A percentile compares a stretch with the other conserved stretches of the same genome.
Evolutionary conservation across 1,140 invertebrate species (phyloP).

Genomic region (Drosophila jambulina): DNA sequence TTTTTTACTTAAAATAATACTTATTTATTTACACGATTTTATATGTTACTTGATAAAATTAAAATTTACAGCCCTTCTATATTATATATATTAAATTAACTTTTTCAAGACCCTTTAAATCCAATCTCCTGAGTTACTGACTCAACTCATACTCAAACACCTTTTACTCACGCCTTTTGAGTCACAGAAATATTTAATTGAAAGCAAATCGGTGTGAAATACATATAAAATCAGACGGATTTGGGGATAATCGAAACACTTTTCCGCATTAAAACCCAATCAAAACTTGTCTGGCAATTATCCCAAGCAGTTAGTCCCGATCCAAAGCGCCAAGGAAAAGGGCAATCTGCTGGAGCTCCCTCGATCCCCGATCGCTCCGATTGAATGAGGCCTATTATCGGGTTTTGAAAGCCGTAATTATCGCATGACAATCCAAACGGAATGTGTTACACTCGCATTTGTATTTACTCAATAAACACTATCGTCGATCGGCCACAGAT

Average conservation of each 20-base stretch:
- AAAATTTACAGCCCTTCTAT: no score
- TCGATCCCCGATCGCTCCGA: slow-evolving; percentile 4
- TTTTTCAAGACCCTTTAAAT: background rate
- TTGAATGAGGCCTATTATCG: slow-evolving; percentile 80
- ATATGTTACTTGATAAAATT: no score
- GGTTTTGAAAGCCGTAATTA: slow-evolving; percentile 79
- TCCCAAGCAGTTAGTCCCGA: slow-evolving; percentile 8
- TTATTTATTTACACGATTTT: no score
- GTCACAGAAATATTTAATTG: background rate
- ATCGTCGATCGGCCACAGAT: slow-evolving; percentile 42
- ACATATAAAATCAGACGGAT: background rate
- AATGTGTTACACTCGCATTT: slow-evolving; percentile 54
- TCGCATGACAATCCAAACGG: slow-evolving; percentile 76
- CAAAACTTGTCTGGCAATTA: slow-evolving; percentile 68
- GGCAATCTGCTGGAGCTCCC: slow-evolving; percentile 49
- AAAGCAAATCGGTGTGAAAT: background rate
- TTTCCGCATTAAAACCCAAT: slow-evolving; percentile 27
- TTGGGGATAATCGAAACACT: slow-evolving; percentile 37
- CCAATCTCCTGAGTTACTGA: background rate
- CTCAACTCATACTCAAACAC: background rate
- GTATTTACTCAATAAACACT: slow-evolving; percentile 63
- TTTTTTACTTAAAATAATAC: no score
- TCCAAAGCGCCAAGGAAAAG: slow-evolving; percentile 30
- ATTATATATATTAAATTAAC: background rate
- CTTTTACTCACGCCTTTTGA: background rate